Evolutionary conservation across 1,140 invertebrate species (phyloP), one percentile per base, ranked within the genome.

Genomic region (Euschistus heros): DNA sequence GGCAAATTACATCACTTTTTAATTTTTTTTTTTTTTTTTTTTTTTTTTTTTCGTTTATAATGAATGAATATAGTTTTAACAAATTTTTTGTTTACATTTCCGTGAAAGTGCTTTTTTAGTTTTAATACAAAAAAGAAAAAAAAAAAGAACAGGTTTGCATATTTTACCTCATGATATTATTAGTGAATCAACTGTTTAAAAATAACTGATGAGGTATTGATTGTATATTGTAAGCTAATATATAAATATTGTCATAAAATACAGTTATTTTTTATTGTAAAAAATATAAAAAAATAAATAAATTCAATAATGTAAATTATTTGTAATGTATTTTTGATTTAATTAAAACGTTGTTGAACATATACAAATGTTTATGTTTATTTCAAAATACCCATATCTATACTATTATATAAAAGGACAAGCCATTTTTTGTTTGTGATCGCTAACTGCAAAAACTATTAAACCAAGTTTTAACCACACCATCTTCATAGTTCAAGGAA

Each of bases 291-390:
- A n/a, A n/a, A n/a, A n/a, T n/a, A n/a, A n/a, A n/a, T n/a, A 63
- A 26, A 62, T 62, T 20, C 22, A 24, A 50, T 26, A 37, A 20
- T 63, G 62, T 63, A 62, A 63, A 63, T 50, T 63, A 63, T 52
- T 63, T 52, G 62, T 63, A 63, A 63, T 27, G 62, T 63, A 63
- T 63, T 63, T 63, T 63, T 50, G 62, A 63, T 63, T 63, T 63
- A 63, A 63, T 63, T 63, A 63, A 63, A 63, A 50, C 26, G 17
- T 50, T 63, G 62, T 63, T 63, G 27, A 63, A 63, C 57, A 60
- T 60, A 60, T 26, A 60, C 10, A 60, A 60, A 55, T 18, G 26
- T 24, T 24, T 27, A 27, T 26, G 8, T 60, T 60, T 60, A 60
- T 60, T 60, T 60, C 7, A 8, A 30, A 24, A 60, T 27, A 7